These are phyloP conservation scores for Luperina testacea DNA, from an alignment of 2,888 invertebrate species.

Conservation along the genomic window DNA sequence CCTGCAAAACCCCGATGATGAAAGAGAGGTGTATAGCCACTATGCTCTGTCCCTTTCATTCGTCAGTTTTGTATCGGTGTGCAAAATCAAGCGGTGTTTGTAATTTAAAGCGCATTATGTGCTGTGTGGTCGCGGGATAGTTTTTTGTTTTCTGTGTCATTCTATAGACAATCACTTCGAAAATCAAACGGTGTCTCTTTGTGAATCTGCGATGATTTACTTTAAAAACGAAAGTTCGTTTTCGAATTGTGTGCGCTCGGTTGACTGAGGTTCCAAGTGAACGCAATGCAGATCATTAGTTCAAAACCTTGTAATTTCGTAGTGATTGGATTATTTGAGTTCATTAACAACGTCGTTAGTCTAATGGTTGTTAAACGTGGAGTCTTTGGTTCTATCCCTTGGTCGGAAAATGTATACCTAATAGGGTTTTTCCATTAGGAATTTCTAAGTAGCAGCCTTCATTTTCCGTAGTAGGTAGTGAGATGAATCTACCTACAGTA, in stretches of 20 bases:
- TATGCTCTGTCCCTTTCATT: conserved; percentile 1
- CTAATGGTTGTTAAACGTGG: neutral
- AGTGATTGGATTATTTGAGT: neutral
- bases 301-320: neutral
- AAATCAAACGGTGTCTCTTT: neutral
- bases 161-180: neutral
- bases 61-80: conserved; percentile 17
- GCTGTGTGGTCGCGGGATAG: neutral
- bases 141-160: neutral
- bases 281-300: no score
- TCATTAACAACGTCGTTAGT: neutral
- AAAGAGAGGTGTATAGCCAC: conserved; percentile 10
- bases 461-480: no score
- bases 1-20: conserved; percentile 24
- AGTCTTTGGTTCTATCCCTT: neutral
- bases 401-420: neutral
- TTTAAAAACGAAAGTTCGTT: neutral
- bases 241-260: neutral
- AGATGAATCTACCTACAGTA: no score
- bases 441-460: no score
- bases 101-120: conserved; percentile 14
- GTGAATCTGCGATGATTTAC: neutral
- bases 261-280: neutral
- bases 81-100: conserved; percentile 31
- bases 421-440: neutral